Evolutionary conservation across 2,113 vertebrate species (phyloP), one percentile per base, ranked within the genome.

Genomic region (Clarias macrocephalus): DNA sequence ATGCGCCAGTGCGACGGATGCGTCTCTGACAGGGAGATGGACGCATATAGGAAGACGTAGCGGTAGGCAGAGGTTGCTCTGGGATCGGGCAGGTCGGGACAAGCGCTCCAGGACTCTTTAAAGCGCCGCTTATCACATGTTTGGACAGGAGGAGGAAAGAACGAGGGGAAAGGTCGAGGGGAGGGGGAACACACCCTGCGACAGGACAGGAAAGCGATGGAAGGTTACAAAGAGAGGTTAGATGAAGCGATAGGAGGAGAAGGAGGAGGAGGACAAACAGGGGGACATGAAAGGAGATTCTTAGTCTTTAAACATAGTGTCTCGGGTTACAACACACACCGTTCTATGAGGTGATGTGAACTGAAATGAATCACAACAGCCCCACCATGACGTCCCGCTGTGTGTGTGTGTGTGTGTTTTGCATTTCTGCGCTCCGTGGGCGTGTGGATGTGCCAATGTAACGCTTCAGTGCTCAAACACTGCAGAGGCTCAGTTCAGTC

Each of bases 251-350:
- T n/a, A 11, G 15, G 18, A 21, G 8, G 42, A 3, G 42, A 7
- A 1, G 19, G 57, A 11, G 81, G 5, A 37, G 18, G 48, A 77
- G 30, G 3, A 37, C 33, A 65, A 70, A 37, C 57, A 30, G 12
- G 75, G 83, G 81, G 72, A 16, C 18, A 33, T 18, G 52, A 70
- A 82, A 42, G 33, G 70, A 11, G 16, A 85, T 33, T 85, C 30
- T 75, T 28, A 68, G 79, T 72, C 42, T 89, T 66, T 63, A 80
- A 83, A 81, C 19, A 5, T 9, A 30, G 60, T 9, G 85, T 60
- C 21, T 84, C 23, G 23, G 37, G 82, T 90, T 86, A 83, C 70
- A 37, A 48, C 72, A 52, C 70, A 72, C 70, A 72, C 52, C 25
- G 16, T 30, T 76, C 10, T 9, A 54, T n/a, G 37, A 68, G 33